phyloP scores from a whole-genome alignment of 2,797 vertebrate species.

The Brachymystax lenok region DNA sequence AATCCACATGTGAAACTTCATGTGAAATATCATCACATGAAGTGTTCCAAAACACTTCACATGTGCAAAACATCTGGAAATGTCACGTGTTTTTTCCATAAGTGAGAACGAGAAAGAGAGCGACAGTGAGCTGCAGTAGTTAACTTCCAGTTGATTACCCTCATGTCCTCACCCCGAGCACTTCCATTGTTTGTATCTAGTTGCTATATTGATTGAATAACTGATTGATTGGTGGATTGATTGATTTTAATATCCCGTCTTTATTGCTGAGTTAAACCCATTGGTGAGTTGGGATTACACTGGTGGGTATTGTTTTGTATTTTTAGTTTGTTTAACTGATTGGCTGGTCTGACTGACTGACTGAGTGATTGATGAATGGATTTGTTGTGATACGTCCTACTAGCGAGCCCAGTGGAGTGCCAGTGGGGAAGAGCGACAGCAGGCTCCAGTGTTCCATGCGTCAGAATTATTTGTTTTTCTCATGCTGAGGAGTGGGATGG shows the following conservation, averaged over 20 bases:
- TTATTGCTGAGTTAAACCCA: neutral
- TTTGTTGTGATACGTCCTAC: neutral
- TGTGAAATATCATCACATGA: too few relatives aligned
- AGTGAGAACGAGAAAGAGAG: neutral
- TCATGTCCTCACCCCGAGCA: neutral
- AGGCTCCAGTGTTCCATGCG: neutral
- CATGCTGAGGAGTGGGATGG: neutral
- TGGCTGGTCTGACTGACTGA: neutral
- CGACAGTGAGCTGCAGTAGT: neutral
- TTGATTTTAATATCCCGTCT: neutral
- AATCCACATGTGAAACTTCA: too few relatives aligned
- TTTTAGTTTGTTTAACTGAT: neutral
- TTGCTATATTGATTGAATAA: neutral
- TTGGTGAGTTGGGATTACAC: neutral
- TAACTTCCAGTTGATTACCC: neutral
- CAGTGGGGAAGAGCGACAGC: neutral
- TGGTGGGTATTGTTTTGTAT: neutral
- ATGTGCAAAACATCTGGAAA: too few relatives aligned
- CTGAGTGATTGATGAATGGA: constrained; percentile 1
- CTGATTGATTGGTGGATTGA: neutral
- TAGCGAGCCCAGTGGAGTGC: too few relatives aligned
- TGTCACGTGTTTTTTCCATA: too few relatives aligned
- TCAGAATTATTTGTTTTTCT: constrained; percentile 2
- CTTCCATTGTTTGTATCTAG: neutral
- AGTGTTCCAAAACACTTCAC: too few relatives aligned